phyloP scores from a whole-genome alignment of 2,797 vertebrate species.

The Odontamblyopus lacepedii region DNA sequence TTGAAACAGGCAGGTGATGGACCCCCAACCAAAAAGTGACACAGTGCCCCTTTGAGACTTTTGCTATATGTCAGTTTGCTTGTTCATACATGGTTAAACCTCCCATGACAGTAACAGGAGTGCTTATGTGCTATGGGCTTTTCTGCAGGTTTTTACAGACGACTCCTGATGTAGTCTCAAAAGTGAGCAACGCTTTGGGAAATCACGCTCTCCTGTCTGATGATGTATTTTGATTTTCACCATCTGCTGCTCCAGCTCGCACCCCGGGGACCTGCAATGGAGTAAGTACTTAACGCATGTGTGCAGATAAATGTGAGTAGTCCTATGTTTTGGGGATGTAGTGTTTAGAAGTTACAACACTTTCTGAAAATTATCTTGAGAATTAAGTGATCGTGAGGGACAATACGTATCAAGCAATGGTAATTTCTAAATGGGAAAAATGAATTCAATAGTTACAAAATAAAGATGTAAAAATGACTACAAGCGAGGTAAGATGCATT shows the following conservation, averaged over 20 bases:
- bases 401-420: no score
- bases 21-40: no score
- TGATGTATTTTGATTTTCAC: slow-evolving; percentile 41
- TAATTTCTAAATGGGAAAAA: not conserved
- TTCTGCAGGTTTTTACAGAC: slow-evolving; percentile 10
- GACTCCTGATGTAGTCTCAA: slow-evolving; percentile 16
- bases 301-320: slow-evolving; percentile 25
- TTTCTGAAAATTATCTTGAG: not conserved
- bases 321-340: slow-evolving; percentile 20
- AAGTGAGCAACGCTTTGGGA: slow-evolving; percentile 29
- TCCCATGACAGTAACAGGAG: slow-evolving; percentile 11
- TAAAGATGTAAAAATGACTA: no score
- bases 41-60: not conserved
- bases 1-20: no score
- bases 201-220: slow-evolving; percentile 31
- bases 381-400: not conserved
- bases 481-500: not conserved
- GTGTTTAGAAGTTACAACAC: slow-evolving; percentile 20
- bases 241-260: slow-evolving; percentile 29
- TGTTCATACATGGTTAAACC: slow-evolving; percentile 10
- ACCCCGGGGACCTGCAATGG: slow-evolving; percentile 14
- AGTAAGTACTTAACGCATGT: slow-evolving; percentile 28
- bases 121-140: not conserved
- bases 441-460: not conserved
- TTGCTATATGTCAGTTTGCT: not conserved